A percentile compares a stretch with the other conserved stretches of the same genome.
Conservation (phyloP, 2,113 vertebrate species). For the Gallinago media region DNA sequence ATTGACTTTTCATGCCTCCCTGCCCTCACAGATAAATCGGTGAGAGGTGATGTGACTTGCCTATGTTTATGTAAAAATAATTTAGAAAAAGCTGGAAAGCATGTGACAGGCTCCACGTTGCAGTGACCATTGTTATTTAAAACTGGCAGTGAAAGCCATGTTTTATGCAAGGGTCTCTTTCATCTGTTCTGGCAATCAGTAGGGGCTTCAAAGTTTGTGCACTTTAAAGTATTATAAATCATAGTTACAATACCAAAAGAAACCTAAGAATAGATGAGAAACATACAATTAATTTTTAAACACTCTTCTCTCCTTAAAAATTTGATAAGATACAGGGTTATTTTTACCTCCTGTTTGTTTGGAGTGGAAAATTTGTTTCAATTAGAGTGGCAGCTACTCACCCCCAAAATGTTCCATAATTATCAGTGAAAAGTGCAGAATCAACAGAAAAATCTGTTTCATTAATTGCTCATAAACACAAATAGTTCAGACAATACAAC, state of each 20-base stretch:
- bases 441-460: constrained; percentile 42
- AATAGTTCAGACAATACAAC: neutral
- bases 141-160: neutral
- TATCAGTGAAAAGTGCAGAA: constrained; percentile 27
- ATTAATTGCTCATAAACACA: constrained; percentile 35
- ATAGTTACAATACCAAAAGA: neutral
- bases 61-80: neutral
- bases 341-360: constrained; percentile 37
- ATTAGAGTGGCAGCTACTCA: neutral
- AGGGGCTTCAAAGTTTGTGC: neutral
- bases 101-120: rapidly evolving
- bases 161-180: neutral
- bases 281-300: constrained; percentile 46
- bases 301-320: neutral
- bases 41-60: neutral
- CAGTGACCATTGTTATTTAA: neutral
- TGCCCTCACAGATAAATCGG: neutral
- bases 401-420: neutral
- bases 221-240: neutral
- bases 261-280: neutral
- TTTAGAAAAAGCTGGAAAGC: neutral
- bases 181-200: neutral
- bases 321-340: neutral
- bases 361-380: constrained; percentile 12
- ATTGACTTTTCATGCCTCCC: neutral